phyloP scores from a whole-genome alignment of 2,888 invertebrate genomes.

The Ophion obscuratus region DNA sequence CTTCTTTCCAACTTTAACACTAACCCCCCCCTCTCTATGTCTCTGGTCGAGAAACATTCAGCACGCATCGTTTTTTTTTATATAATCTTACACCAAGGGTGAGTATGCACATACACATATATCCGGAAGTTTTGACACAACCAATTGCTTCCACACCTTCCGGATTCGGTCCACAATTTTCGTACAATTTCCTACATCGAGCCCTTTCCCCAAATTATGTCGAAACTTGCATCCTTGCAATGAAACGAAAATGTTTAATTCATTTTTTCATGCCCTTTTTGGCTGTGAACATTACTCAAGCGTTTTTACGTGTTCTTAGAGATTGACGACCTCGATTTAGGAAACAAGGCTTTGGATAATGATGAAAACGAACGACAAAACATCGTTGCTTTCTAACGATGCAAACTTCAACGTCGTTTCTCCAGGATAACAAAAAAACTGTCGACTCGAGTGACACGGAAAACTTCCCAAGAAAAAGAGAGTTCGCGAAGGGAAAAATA shows the following conservation, averaged over 20 bases:
- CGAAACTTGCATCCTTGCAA: neutral
- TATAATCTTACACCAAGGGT: neutral
- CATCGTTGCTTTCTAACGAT: no score
- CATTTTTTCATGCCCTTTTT: no score
- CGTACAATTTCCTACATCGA: neutral
- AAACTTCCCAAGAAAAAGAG: neutral
- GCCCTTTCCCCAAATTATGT: neutral
- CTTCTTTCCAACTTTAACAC: constrained; percentile 81
- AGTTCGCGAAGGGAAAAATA: neutral
- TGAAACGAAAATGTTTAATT: no score
- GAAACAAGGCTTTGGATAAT: no score
- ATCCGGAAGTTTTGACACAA: neutral
- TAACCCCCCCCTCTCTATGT: constrained; percentile 52
- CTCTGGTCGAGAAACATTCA: constrained; percentile 16
- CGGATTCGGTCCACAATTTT: neutral
- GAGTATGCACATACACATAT: constrained; percentile 10
- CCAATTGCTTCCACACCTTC: neutral
- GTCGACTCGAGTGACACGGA: no score
- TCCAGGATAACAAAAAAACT: no score
- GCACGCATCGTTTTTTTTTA: constrained; percentile 1
- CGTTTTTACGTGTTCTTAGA: no score
- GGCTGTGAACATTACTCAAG: no score
- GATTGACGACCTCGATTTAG: no score
- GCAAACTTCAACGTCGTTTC: no score
- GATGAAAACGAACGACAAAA: neutral